phyloP scores from a whole-genome alignment of 2,888 invertebrate genomes.

The Notodonta ziczac region DNA sequence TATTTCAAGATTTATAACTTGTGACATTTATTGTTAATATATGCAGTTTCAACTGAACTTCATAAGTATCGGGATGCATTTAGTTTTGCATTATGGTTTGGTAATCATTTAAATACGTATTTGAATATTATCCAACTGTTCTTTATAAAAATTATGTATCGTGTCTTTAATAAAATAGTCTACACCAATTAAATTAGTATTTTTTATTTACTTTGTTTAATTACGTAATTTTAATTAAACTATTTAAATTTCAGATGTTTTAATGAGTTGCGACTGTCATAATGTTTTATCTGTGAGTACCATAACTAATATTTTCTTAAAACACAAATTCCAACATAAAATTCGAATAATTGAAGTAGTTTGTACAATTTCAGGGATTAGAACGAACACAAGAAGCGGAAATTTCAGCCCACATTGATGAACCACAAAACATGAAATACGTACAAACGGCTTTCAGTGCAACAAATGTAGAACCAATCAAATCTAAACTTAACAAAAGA shows the following conservation, averaged over 20 bases:
- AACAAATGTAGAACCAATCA: constrained; percentile 15
- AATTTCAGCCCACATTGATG: neutral
- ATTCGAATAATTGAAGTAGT: constrained; percentile 32
- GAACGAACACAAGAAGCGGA: neutral
- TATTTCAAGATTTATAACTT: too few species aligned
- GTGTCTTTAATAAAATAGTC: neutral
- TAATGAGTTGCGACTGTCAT: neutral
- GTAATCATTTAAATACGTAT: too few species aligned
- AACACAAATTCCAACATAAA: neutral
- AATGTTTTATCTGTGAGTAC: constrained; percentile 13
- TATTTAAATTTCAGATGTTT: constrained; percentile 3
- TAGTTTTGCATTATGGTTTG: too few species aligned
- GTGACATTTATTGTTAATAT: too few species aligned
- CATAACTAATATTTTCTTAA: neutral
- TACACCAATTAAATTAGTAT: neutral
- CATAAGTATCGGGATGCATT: too few species aligned
- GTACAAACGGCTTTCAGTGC: constrained; percentile 22
- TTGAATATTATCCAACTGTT: too few species aligned
- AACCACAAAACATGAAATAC: constrained; percentile 12
- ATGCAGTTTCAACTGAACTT: too few species aligned
- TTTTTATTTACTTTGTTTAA: neutral
- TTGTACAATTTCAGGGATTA: constrained; percentile 24
- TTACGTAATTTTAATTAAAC: neutral
- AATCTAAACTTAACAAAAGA: constrained; percentile 11
- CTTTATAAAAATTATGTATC: too few species aligned